Evolutionary conservation across 2,888 invertebrate species (phyloP).

Genomic region (Cerceris rybyensis): DNA sequence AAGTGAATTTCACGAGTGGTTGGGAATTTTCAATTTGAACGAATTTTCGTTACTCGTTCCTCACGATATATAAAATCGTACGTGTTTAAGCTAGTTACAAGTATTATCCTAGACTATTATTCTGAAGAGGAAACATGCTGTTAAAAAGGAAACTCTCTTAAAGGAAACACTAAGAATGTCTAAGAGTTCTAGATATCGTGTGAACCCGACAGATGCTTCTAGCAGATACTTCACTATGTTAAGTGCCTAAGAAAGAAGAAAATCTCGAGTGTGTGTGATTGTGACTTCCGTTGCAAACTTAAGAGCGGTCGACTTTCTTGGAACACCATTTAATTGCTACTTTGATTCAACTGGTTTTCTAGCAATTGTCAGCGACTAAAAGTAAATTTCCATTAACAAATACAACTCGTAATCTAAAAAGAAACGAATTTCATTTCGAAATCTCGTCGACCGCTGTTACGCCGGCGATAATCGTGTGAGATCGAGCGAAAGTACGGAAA

Average conservation of each 20-base stretch:
- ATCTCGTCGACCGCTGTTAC: too few relatives aligned
- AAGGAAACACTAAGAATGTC: slow-evolving; percentile 56
- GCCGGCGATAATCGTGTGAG: too few relatives aligned
- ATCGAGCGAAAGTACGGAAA: too few relatives aligned
- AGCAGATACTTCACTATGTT: slow-evolving; percentile 52
- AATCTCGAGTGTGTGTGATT: slow-evolving; percentile 47
- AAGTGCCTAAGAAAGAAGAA: slow-evolving; percentile 64
- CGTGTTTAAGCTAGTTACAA: slow-evolving; percentile 48
- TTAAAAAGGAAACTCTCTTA: slow-evolving; percentile 49
- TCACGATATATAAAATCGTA: slow-evolving; percentile 43
- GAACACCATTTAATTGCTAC: too few relatives aligned
- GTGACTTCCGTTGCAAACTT: slow-evolving; percentile 31
- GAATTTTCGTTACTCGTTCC: background rate
- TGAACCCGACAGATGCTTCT: slow-evolving; percentile 59
- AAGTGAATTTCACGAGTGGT: too few relatives aligned
- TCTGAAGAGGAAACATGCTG: slow-evolving; percentile 62
- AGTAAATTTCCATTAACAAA: too few relatives aligned
- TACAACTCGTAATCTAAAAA: too few relatives aligned
- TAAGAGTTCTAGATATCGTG: slow-evolving; percentile 54
- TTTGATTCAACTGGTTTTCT: too few relatives aligned
- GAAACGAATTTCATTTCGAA: too few relatives aligned
- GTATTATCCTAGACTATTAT: slow-evolving; percentile 60
- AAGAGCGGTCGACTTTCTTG: slow-evolving; percentile 22
- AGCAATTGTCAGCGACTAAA: too few relatives aligned
- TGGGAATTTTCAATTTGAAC: background rate